These are phyloP conservation scores for Drosophila seguyi DNA, from an alignment of 1,140 invertebrate species.

Conservation along the genomic window DNA sequence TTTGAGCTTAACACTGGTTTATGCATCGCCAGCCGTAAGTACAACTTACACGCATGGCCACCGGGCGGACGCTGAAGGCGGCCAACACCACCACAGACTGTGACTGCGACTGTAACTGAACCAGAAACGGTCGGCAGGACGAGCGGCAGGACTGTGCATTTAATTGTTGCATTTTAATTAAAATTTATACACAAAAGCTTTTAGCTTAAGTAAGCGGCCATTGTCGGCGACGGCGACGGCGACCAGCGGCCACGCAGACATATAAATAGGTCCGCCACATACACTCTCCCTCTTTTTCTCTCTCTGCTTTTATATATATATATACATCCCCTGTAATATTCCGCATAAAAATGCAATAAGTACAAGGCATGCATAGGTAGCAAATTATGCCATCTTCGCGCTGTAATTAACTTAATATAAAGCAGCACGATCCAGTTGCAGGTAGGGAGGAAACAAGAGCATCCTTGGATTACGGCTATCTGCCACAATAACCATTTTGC, in stretches of 20 bases:
- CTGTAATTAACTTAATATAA: constrained; percentile 69
- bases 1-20: constrained; percentile 80
- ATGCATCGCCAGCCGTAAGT: constrained; percentile 72
- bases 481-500: constrained; percentile 14
- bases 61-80: constrained; percentile 19
- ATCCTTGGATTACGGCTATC: constrained; percentile 32
- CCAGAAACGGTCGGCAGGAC: constrained; percentile 16
- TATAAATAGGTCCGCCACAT: constrained; percentile 15
- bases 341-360: constrained; percentile 58
- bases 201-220: constrained; percentile 80
- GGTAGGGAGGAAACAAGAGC: neutral
- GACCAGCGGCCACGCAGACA: constrained; percentile 34
- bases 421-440: constrained; percentile 13
- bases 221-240: constrained; percentile 26
- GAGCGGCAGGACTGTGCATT: constrained; percentile 42
- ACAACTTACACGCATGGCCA: constrained; percentile 61
- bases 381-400: constrained; percentile 61
- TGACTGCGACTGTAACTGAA: constrained; percentile 9
- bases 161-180: constrained; percentile 72
- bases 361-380: constrained; percentile 62
- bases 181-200: constrained; percentile 82
- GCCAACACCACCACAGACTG: neutral
- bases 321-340: constrained; percentile 17
- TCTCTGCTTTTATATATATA: neutral
- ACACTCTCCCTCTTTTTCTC: too few species aligned